phyloP scores from a whole-genome alignment of 2,113 vertebrate species.

The Reinhardtius hippoglossoides region DNA sequence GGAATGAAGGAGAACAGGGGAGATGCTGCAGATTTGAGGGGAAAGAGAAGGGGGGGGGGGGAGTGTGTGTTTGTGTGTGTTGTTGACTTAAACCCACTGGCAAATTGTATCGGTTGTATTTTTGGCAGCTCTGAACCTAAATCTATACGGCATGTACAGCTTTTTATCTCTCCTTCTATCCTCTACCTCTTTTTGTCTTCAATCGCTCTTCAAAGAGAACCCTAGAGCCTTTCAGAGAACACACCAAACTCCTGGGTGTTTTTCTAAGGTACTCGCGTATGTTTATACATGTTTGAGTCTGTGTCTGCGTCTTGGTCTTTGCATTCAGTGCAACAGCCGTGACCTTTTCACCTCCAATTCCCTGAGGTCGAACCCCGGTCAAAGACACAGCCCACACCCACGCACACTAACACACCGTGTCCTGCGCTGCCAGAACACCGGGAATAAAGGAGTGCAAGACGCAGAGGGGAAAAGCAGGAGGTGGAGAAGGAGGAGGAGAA shows the following conservation, averaged over 20 bases:
- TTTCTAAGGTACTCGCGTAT: constrained; percentile 28
- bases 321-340: constrained; percentile 44
- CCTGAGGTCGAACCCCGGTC: constrained; percentile 70
- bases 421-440: constrained; percentile 22
- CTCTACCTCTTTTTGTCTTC: constrained; percentile 63
- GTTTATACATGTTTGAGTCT: constrained; percentile 26
- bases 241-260: constrained; percentile 52
- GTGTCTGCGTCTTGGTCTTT: constrained; percentile 36
- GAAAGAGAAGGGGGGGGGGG: neutral
- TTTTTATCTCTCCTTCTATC: constrained; percentile 65
- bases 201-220: constrained; percentile 71
- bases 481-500: constrained; percentile 66
- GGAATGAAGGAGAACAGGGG: constrained; percentile 19
- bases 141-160: constrained; percentile 66
- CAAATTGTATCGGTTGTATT: constrained; percentile 74
- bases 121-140: constrained; percentile 76
- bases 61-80: constrained; percentile 25
- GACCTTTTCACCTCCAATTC: constrained; percentile 70
- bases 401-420: constrained; percentile 20
- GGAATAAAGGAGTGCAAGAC: constrained; percentile 56
- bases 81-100: constrained; percentile 70
- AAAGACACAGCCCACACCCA: constrained; percentile 48
- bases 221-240: constrained; percentile 63
- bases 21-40: constrained; percentile 18
- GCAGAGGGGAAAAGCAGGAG: constrained; percentile 49